Conservation (phyloP, 1,140 invertebrate genomes). For the Olivierus martensii region DNA sequence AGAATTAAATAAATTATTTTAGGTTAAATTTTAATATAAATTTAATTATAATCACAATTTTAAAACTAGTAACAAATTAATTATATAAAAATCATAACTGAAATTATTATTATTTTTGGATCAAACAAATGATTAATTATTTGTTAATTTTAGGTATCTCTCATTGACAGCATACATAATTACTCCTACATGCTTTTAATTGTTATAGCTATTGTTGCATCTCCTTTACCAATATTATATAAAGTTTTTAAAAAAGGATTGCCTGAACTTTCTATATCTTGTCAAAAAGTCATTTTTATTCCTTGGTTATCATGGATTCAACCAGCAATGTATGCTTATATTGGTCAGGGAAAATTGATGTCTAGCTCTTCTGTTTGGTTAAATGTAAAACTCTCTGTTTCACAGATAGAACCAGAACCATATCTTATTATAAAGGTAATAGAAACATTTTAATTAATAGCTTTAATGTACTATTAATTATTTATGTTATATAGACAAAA, state of each 20-base stretch:
- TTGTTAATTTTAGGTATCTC: neutral
- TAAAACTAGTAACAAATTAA: no score
- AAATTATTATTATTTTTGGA: no score
- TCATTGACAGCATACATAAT: conserved; percentile 7
- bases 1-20: no score
- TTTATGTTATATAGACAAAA: no score
- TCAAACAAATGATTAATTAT: neutral
- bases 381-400: neutral
- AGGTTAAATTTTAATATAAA: no score
- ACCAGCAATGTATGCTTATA: conserved; percentile 6
- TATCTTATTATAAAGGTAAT: conserved; percentile 8
- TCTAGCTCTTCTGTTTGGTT: conserved; percentile 9
- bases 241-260: conserved; percentile 8
- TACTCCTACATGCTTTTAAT: conserved; percentile 4
- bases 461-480: no score
- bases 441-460: neutral
- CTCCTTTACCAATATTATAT: conserved; percentile 1
- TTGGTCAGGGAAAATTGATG: conserved; percentile 1
- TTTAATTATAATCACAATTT: no score
- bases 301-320: conserved; percentile 10
- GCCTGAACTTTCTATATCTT: conserved; percentile 1
- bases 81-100: no score
- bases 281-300: neutral
- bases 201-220: conserved; percentile 1
- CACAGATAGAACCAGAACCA: conserved; percentile 3